Conservation (phyloP, 1,140 invertebrate species). For the Rhopalosiphum padi region DNA sequence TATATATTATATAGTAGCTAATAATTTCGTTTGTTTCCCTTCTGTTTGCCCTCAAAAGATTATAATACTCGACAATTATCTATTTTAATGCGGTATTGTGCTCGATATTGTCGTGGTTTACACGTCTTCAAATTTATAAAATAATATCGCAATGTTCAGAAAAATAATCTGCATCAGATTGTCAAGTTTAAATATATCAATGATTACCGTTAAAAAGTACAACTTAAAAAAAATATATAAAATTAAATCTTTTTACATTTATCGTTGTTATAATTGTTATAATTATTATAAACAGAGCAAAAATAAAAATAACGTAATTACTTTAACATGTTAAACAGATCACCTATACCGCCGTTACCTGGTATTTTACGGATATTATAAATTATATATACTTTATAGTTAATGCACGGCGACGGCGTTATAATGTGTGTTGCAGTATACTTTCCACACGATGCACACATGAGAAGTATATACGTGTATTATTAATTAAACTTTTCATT, state of each 20-base stretch:
- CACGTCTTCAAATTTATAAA: neutral
- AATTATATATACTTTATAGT: neutral
- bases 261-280: neutral
- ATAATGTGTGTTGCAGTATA: neutral
- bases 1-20: neutral
- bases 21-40: neutral
- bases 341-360: neutral
- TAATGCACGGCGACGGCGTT: too few species aligned
- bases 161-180: neutral
- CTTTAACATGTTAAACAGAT: neutral
- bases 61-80: neutral
- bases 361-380: neutral
- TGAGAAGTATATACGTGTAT: neutral
- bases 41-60: neutral
- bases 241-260: neutral
- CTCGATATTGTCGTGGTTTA: neutral
- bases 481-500: neutral
- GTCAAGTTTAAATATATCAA: neutral
- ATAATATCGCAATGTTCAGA: neutral
- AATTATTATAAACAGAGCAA: neutral
- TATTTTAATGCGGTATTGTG: neutral
- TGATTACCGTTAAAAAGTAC: neutral
- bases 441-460: neutral
- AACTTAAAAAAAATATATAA: neutral
- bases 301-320: neutral